Conservation (phyloP, 2,113 vertebrate genomes). For the Perca schrenkii region DNA sequence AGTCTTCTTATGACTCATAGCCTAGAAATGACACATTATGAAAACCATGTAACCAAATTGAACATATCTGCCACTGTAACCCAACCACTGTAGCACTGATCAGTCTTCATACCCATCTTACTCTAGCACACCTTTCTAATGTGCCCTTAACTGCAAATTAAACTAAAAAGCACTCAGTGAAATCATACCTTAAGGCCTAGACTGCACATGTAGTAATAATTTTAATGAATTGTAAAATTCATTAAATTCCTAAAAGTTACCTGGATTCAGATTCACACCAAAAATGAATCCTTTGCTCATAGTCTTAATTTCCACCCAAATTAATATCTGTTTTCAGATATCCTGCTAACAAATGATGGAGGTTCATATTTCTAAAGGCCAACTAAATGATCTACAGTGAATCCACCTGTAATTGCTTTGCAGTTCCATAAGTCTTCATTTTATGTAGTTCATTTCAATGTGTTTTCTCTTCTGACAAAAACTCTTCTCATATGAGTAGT, state of each 20-base stretch:
- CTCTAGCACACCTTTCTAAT: background rate
- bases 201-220: too few relatives aligned
- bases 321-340: background rate
- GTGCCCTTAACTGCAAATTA: background rate
- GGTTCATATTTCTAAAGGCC: background rate
- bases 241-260: background rate
- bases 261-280: background rate
- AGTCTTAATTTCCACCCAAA: too few relatives aligned
- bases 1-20: background rate
- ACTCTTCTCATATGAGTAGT: background rate
- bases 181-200: background rate
- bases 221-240: too few relatives aligned
- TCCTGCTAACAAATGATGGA: background rate
- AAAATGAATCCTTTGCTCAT: background rate
- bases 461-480: background rate
- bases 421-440: background rate
- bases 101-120: too few relatives aligned
- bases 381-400: background rate
- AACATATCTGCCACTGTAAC: background rate
- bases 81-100: background rate
- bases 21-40: background rate
- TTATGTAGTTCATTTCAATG: background rate
- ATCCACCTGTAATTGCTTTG: background rate
- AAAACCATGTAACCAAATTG: background rate
- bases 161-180: background rate